Percentiles rank a stretch among this genome's conserved stretches.
phyloP scores from a whole-genome alignment of 2,888 invertebrate genomes.

The Callosobruchus maculatus region DNA sequence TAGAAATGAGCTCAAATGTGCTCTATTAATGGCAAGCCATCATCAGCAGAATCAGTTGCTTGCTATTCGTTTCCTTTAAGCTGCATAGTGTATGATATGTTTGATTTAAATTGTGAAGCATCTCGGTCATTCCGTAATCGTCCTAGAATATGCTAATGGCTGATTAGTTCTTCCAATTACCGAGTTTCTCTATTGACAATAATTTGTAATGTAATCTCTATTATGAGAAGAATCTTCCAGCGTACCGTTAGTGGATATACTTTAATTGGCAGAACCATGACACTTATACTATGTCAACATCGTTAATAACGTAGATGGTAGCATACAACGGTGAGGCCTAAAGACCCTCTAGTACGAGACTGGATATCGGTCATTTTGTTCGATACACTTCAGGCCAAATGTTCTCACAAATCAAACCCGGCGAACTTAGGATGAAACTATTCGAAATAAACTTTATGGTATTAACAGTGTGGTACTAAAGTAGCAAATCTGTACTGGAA shows the following conservation, averaged over 20 bases:
- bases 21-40: neutral
- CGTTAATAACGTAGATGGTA: neutral
- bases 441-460: no score
- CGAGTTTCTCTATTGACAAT: neutral
- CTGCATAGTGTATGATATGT: neutral
- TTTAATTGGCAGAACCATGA: neutral
- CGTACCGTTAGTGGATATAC: neutral
- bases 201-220: neutral
- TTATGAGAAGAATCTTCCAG: neutral
- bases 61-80: neutral
- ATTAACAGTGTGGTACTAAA: no score
- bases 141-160: neutral
- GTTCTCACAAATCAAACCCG: no score
- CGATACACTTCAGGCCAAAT: no score
- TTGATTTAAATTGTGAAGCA: neutral
- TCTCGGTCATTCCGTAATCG: neutral
- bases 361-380: no score
- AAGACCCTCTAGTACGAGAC: no score
- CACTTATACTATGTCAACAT: neutral
- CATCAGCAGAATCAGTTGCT: neutral
- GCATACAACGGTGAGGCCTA: no score
- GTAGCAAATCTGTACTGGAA: no score
- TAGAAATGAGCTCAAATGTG: neutral
- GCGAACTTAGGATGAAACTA: no score
- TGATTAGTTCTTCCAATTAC: neutral